phyloP scores from a whole-genome alignment of 1,140 invertebrate genomes.

The Physella acuta region DNA sequence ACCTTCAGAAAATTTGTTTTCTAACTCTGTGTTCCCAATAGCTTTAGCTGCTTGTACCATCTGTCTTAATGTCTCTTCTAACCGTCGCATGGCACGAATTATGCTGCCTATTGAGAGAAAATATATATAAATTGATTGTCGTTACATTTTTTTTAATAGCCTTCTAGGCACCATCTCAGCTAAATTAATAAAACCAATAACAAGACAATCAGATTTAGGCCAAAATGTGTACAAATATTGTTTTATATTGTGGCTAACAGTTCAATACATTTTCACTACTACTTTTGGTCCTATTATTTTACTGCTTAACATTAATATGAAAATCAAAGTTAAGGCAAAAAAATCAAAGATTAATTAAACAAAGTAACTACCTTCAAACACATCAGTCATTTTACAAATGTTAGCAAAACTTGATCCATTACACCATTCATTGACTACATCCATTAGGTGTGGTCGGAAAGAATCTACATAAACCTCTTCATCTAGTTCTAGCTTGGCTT shows the following conservation, averaged over 20 bases:
- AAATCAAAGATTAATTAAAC: background rate
- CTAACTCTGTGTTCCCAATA: constrained; percentile 93
- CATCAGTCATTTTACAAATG: constrained; percentile 95
- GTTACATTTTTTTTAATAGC: no score
- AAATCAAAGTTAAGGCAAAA: no score
- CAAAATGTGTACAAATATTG: no score
- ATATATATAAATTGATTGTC: no score
- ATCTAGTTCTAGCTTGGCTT: constrained; percentile 89
- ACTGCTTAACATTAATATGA: no score
- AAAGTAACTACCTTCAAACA: constrained; percentile 84
- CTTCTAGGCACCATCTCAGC: no score
- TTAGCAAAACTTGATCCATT: constrained; percentile 89
- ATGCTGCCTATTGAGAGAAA: constrained; percentile 96
- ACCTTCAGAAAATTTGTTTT: constrained; percentile 93
- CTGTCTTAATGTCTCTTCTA: constrained; percentile 94
- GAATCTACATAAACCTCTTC: constrained; percentile 78
- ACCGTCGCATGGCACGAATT: constrained; percentile 91
- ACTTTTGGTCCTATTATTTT: no score
- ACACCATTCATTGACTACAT: constrained; percentile 95
- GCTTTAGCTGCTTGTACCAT: constrained; percentile 94
- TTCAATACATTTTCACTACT: no score
- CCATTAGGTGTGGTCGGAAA: constrained; percentile 95
- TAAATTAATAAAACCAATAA: no score
- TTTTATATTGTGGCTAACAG: no score
- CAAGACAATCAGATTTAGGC: no score